Evolutionary conservation across 2,797 vertebrate genomes (phyloP).

Genomic region (Sebastes kiyomatsui): DNA sequence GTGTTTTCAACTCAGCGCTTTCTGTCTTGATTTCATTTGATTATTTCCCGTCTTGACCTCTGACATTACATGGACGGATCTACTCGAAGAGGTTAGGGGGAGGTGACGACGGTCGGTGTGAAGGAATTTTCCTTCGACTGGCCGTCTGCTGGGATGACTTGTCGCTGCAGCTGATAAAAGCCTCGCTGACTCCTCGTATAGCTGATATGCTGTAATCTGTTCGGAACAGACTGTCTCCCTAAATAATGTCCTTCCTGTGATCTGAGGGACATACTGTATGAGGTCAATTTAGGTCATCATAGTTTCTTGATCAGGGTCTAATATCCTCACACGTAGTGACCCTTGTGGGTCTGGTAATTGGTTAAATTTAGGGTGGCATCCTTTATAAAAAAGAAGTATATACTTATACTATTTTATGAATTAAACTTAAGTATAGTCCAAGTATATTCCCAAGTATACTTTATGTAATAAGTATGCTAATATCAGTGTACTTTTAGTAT

Average conservation of each 20-base stretch:
- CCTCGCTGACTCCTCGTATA: not conserved
- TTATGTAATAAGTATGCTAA: too few relatives aligned
- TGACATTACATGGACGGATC: not conserved
- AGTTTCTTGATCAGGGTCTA: not conserved
- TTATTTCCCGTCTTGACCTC: not conserved
- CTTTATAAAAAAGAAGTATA: too few relatives aligned
- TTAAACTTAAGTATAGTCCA: too few relatives aligned
- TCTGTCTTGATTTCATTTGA: not conserved
- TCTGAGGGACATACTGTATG: not conserved
- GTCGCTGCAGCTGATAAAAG: not conserved
- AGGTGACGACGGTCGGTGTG: not conserved
- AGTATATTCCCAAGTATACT: too few relatives aligned
- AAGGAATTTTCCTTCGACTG: not conserved
- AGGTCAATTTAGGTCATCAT: not conserved
- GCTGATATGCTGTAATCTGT: not conserved
- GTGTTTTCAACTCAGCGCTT: not conserved
- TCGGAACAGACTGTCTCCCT: not conserved
- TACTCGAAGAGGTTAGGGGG: accelerated
- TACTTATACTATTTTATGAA: too few relatives aligned
- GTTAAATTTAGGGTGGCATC: not conserved
- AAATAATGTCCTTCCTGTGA: not conserved
- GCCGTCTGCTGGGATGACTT: not conserved
- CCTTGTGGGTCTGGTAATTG: not conserved
- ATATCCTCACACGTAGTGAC: not conserved
- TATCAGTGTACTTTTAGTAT: too few relatives aligned